A percentile compares a stretch with the other conserved stretches of the same genome.
These are phyloP conservation scores for Mycetomoellerius zeteki DNA, from an alignment of 1,140 invertebrate genomes.

Conservation along the genomic window DNA sequence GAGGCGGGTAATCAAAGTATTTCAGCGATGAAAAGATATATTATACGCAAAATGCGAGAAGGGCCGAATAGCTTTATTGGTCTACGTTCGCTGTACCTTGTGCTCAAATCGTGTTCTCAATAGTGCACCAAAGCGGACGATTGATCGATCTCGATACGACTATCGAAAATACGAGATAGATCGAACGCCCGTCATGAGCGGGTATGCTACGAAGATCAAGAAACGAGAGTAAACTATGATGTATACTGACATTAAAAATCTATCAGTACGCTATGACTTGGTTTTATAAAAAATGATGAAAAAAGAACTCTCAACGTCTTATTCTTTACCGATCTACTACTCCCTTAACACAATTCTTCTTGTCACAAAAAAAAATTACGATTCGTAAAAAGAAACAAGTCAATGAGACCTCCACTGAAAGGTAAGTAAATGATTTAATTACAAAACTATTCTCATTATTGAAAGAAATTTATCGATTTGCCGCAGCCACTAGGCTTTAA, in stretches of 20 bases:
- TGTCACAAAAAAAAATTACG: background rate
- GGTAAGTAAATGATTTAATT: constrained; percentile 57
- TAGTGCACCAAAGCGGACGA: constrained; percentile 30
- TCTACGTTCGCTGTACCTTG: constrained; percentile 66
- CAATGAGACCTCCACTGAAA: background rate
- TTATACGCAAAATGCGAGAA: constrained; percentile 16
- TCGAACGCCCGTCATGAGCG: constrained; percentile 54
- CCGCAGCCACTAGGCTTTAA: background rate
- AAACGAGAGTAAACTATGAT: constrained; percentile 81
- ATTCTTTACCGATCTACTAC: constrained; percentile 8
- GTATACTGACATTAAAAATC: constrained; percentile 82
- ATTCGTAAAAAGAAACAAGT: background rate
- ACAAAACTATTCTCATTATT: constrained; percentile 6
- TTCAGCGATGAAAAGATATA: constrained; percentile 25
- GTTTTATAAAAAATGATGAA: constrained; percentile 83
- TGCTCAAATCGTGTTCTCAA: constrained; percentile 78
- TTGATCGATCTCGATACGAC: constrained; percentile 61
- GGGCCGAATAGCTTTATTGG: constrained; percentile 60
- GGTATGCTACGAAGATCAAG: constrained; percentile 76
- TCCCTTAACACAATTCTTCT: background rate
- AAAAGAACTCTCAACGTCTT: constrained; percentile 51
- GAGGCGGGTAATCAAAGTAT: constrained; percentile 54
- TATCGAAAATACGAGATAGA: constrained; percentile 30
- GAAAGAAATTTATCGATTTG: constrained; percentile 9
- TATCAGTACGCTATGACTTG: constrained; percentile 84